phyloP scores from a whole-genome alignment of 2,888 invertebrate species.

The Spodoptera exigua region DNA sequence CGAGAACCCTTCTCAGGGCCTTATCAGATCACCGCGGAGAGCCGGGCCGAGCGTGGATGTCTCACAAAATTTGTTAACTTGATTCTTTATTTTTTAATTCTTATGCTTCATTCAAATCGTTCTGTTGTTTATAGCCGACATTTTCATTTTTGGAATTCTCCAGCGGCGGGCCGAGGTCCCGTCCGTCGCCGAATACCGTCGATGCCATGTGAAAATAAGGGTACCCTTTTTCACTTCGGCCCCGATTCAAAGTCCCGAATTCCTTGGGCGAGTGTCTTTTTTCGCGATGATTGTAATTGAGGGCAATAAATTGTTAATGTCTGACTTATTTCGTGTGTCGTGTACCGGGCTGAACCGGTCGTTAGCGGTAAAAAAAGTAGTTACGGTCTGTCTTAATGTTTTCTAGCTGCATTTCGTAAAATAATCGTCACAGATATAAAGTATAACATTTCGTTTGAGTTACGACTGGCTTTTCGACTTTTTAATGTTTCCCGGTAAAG shows the following conservation, averaged over 20 bases:
- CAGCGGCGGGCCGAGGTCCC: conserved; percentile 63
- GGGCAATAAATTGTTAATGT: conserved; percentile 85
- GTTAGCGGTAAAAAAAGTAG: conserved; percentile 77
- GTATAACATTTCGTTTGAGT: conserved; percentile 73
- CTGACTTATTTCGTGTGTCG: conserved; percentile 77
- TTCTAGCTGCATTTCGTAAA: conserved; percentile 73
- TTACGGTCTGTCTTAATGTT: conserved; percentile 76
- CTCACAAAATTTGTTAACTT: conserved; percentile 84
- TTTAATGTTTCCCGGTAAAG: conserved; percentile 81
- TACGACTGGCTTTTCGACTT: conserved; percentile 72
- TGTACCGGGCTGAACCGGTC: conserved; percentile 70
- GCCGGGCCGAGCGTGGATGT: conserved; percentile 65
- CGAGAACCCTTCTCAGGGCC: conserved; percentile 82
- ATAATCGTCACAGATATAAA: conserved; percentile 73
- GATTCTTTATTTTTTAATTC: conserved; percentile 82
- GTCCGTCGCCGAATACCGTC: conserved; percentile 76
- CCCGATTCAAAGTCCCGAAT: conserved; percentile 81
- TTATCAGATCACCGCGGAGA: conserved; percentile 82
- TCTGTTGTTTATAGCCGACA: conserved; percentile 88
- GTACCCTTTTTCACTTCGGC: conserved; percentile 81
- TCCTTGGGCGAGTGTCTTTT: conserved; percentile 77
- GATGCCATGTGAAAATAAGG: conserved; percentile 86
- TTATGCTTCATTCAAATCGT: conserved; percentile 87
- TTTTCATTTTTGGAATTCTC: conserved; percentile 88
- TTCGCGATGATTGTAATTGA: conserved; percentile 86